Conservation (phyloP, 1,140 invertebrate genomes). For the Ganaspis sp. region DNA sequence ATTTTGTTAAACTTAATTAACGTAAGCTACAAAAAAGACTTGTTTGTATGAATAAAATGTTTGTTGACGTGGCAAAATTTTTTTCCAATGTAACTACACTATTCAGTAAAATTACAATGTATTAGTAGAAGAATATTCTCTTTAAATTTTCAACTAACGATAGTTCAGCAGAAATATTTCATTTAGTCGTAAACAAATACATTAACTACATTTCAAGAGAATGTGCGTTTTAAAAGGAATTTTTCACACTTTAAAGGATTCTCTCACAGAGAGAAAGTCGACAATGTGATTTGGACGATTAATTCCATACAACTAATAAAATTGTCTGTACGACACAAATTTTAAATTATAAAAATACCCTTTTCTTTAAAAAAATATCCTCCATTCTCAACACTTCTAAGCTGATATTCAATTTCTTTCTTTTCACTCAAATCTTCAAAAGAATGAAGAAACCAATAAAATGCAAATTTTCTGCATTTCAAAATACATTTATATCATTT, state of each 20-base stretch:
- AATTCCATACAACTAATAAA: background rate
- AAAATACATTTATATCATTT: background rate
- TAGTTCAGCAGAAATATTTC: constrained; percentile 13
- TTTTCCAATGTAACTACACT: background rate
- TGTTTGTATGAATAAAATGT: too few species aligned
- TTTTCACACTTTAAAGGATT: constrained; percentile 13
- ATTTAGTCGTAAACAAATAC: background rate
- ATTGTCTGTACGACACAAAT: background rate
- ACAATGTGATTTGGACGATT: constrained; percentile 16
- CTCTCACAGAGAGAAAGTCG: constrained; percentile 24
- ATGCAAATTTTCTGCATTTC: background rate
- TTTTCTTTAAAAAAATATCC: background rate
- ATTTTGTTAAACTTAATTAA: too few species aligned
- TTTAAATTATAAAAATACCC: constrained; percentile 11
- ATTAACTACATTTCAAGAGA: background rate
- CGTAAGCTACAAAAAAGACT: too few species aligned
- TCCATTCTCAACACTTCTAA: background rate
- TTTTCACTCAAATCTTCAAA: background rate
- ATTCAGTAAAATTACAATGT: constrained; percentile 10
- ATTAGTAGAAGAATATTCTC: constrained; percentile 27
- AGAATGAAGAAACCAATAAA: background rate
- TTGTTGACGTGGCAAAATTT: too few species aligned
- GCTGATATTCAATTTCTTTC: background rate
- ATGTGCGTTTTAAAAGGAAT: background rate
- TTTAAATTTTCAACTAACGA: constrained; percentile 16